Evolutionary conservation across 2,888 invertebrate species (phyloP), one percentile per base, ranked within the genome.

Genomic region (Thera britannica): DNA sequence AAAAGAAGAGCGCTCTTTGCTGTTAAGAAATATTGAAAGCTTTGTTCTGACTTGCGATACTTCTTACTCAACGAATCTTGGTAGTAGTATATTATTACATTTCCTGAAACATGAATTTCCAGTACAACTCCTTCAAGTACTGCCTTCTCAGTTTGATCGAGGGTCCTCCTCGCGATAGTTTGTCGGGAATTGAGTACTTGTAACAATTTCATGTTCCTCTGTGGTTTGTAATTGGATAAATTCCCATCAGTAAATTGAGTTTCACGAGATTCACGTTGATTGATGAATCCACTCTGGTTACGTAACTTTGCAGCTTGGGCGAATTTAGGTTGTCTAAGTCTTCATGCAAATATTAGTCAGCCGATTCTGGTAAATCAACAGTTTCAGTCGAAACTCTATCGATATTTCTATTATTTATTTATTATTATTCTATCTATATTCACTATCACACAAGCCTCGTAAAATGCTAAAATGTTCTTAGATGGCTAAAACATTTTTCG

Each of bases 231-330:
- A 74, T 75, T 74, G 75, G 70, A 63, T 72, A 66, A 72, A 74
- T 73, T 73, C 74, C 70, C 74, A 71, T 72, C 72, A 72, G 63
- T 62, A 72, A 75, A 75, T 75, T 75, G 74, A 75, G 75, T 75
- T 75, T 67, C 68, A 58, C 62, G 72, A 74, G 72, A 71, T 68
- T 71, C 67, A n/a, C 38, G 62, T 62, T 74, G 75, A 75, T 75
- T 72, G 73, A 71, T 64, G 67, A 67, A 71, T 75, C 58, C 65
- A 61, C 68, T 64, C 51, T 54, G 67, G 65, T 64, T 63, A 62
- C 58, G 48, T 61, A 62, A 63, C 67, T 71, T 72, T 52, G 63
- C 61, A 65, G 59, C 66, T 67, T 61, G 49, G 49, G 12, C 58
- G 60, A 56, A 64, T 62, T 71, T 58, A 7, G 54, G 68, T 65